Conservation (phyloP, 2,888 invertebrate species). For the Thereva unica region DNA sequence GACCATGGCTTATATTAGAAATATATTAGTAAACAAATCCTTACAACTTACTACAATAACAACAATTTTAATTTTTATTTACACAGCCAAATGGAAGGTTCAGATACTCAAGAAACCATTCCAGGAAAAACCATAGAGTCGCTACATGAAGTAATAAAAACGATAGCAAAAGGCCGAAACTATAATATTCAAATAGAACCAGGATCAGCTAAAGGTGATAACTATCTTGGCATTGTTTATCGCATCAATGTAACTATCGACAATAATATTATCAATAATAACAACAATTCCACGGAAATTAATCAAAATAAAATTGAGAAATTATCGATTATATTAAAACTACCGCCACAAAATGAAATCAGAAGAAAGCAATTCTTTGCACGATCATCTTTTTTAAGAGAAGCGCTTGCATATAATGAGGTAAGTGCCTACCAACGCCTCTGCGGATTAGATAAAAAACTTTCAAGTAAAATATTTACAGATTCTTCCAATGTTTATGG, state of each 20-base stretch:
- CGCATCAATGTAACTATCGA: conserved; percentile 43
- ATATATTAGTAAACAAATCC: too few relatives aligned
- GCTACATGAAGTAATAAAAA: conserved; percentile 46
- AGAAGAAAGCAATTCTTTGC: conserved; percentile 52
- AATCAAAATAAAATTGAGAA: conserved; percentile 9
- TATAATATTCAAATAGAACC: conserved; percentile 43
- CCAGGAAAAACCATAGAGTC: conserved; percentile 46
- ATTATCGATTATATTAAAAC: conserved; percentile 49
- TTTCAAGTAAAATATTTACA: conserved; percentile 31
- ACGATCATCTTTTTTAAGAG: conserved; percentile 50
- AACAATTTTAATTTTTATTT: too few relatives aligned
- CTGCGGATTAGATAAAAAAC: neutral
- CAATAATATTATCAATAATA: conserved; percentile 6
- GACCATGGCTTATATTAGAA: too few relatives aligned
- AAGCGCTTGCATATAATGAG: conserved; percentile 50
- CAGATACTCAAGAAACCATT: conserved; percentile 38
- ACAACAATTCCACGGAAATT: neutral
- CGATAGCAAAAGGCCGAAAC: conserved; percentile 41
- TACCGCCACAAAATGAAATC: conserved; percentile 50
- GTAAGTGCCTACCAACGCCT: conserved; percentile 40
- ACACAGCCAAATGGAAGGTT: conserved; percentile 10
- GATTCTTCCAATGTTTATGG: conserved; percentile 48
- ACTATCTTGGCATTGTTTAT: conserved; percentile 52
- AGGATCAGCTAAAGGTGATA: conserved; percentile 52
- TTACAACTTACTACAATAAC: too few relatives aligned